A percentile compares a stretch with the other conserved stretches of the same genome.
Evolutionary conservation across 1,140 invertebrate genomes (phyloP).

Genomic region (Procambarus virginalis): DNA sequence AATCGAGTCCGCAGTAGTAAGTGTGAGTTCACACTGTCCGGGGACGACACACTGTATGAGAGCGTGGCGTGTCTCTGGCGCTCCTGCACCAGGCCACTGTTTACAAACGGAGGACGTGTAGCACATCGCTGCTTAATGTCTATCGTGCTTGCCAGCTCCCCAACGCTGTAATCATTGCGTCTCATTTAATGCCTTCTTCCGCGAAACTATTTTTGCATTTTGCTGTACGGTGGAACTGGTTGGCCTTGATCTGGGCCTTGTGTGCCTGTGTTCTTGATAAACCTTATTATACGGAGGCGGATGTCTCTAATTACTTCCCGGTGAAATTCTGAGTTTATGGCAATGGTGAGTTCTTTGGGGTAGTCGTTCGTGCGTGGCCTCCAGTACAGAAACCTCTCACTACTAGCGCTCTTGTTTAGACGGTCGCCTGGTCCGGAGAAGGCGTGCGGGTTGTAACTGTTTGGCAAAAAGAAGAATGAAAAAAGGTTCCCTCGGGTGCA

Average conservation of each 20-base stretch:
- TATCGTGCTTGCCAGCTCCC: slow-evolving; percentile 4
- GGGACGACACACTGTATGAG: neutral
- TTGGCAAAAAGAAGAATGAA: neutral
- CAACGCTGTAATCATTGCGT: slow-evolving; percentile 16
- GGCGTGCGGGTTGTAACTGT: neutral
- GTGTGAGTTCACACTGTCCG: neutral
- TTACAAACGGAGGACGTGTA: slow-evolving; percentile 8
- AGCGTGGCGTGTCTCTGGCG: neutral
- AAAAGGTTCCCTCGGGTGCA: neutral
- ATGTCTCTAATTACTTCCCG: neutral
- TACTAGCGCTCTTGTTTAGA: neutral
- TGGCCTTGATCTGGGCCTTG: neutral
- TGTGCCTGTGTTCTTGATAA: neutral
- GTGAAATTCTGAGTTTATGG: neutral
- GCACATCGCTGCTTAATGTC: slow-evolving; percentile 24
- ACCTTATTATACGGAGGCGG: neutral
- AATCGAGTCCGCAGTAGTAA: neutral
- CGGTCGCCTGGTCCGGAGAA: neutral
- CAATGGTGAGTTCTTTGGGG: neutral
- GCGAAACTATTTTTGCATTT: slow-evolving; percentile 34
- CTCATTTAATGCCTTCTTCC: slow-evolving; percentile 22
- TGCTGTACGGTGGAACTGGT: neutral
- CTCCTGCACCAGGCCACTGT: neutral
- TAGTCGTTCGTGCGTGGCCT: neutral
- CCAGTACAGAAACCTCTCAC: neutral